Evolutionary conservation across 2,888 invertebrate genomes (phyloP).

Genomic region (Nasonovia ribisnigri): DNA sequence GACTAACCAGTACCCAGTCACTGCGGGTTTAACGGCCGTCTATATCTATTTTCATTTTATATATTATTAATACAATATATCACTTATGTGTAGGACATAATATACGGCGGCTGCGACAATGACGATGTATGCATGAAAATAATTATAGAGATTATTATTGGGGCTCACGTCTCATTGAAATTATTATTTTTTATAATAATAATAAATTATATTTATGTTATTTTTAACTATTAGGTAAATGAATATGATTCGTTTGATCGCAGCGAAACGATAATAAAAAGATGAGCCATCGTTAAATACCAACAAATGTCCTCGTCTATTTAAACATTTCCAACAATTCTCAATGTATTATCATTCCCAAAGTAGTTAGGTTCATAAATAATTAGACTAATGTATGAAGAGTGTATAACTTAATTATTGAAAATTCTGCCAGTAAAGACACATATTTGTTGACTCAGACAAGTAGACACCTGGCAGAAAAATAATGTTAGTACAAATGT

Average conservation of each 20-base stretch:
- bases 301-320: not conserved
- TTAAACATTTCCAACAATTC: not conserved
- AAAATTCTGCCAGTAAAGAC: too few species aligned
- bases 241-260: constrained; percentile 4
- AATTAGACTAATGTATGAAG: not conserved
- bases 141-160: not conserved
- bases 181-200: not conserved
- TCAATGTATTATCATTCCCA: not conserved
- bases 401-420: not conserved
- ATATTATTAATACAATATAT: not conserved
- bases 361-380: not conserved
- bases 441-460: too few species aligned
- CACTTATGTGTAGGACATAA: not conserved
- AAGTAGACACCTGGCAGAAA: too few species aligned
- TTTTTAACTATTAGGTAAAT: not conserved
- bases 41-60: not conserved
- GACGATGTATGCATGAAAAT: not conserved
- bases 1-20: constrained; percentile 50
- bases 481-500: too few species aligned
- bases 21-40: constrained; percentile 28
- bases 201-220: not conserved
- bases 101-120: not conserved
- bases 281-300: not conserved
- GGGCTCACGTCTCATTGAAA: not conserved
- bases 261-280: not conserved